Conservation (phyloP, 1,140 invertebrate genomes). For the Ooceraea biroi region DNA sequence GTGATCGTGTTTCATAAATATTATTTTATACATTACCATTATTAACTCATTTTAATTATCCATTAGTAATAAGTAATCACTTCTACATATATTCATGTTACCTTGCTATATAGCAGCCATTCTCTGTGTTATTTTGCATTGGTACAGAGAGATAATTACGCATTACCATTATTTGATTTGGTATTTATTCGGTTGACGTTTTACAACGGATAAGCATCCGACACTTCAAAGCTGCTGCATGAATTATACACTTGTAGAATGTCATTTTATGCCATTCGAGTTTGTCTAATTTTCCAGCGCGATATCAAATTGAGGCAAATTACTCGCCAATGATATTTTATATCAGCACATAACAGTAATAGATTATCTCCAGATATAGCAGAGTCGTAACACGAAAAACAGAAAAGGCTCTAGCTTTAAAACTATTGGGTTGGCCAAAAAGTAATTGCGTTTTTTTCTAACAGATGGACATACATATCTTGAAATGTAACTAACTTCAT, state of each 20-base stretch:
- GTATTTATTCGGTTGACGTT: conserved; percentile 1
- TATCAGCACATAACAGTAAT: conserved; percentile 26
- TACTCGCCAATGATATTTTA: conserved; percentile 48
- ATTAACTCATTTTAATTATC: conserved; percentile 37
- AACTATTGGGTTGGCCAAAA: no score
- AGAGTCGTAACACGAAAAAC: conserved; percentile 1
- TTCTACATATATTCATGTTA: background rate
- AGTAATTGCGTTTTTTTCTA: no score
- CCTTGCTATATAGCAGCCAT: background rate
- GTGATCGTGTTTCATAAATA: no score
- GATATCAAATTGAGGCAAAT: background rate
- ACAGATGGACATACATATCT: no score
- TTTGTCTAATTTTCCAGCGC: conserved; percentile 15
- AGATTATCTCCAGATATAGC: background rate
- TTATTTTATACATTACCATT: background rate
- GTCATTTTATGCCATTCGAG: background rate
- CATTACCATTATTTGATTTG: conserved; percentile 16
- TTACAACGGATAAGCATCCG: conserved; percentile 12
- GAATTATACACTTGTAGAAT: background rate
- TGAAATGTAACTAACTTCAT: no score
- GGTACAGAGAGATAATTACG: conserved; percentile 4
- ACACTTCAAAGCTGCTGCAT: background rate
- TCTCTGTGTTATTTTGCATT: background rate
- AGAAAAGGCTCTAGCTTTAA: no score
- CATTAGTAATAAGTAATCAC: no score